Evolutionary conservation across 2,113 vertebrate species (phyloP).

Genomic region (Pavo muticus): DNA sequence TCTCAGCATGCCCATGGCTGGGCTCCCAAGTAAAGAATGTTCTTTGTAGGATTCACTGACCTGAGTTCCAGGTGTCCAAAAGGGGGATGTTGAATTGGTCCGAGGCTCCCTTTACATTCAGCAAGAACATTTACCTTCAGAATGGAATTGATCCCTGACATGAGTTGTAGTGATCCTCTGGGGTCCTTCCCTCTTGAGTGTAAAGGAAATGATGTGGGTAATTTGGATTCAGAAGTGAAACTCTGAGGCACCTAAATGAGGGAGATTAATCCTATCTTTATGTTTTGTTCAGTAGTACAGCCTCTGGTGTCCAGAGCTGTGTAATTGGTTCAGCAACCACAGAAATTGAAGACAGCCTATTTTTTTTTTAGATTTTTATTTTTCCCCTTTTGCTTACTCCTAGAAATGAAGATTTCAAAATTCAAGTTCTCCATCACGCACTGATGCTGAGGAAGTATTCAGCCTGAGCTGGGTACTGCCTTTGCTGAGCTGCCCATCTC

Average conservation of each 20-base stretch:
- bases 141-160: background rate
- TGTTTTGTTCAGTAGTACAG: background rate
- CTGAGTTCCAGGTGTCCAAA: background rate
- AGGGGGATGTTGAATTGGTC: background rate
- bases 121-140: background rate
- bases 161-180: background rate
- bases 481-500: background rate
- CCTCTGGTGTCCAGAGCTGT: background rate
- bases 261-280: background rate
- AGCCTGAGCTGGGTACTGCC: accelerated
- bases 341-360: background rate
- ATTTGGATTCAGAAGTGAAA: background rate
- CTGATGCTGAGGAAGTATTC: accelerated
- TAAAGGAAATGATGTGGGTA: background rate
- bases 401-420: background rate
- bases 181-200: background rate
- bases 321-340: background rate
- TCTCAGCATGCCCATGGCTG: accelerated
- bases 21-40: background rate
- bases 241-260: background rate
- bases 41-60: background rate
- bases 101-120: background rate
- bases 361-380: too few relatives aligned
- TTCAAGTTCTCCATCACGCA: accelerated
- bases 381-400: background rate